These are phyloP conservation scores for Eciton burchellii DNA, from an alignment of 1,140 invertebrate species.

Conservation along the genomic window DNA sequence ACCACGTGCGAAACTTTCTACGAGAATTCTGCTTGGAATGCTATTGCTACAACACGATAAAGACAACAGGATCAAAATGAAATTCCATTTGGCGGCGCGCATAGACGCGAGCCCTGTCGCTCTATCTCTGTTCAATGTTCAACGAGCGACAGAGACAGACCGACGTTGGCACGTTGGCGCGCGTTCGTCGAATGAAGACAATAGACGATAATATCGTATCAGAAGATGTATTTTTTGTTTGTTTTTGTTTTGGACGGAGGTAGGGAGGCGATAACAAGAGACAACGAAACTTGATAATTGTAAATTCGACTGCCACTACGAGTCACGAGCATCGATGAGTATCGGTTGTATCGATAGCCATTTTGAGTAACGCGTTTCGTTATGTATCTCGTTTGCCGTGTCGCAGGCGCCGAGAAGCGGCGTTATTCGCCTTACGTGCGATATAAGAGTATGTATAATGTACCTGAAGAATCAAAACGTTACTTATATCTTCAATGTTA, in stretches of 20 bases:
- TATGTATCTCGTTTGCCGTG: neutral
- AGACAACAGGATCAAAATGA: neutral
- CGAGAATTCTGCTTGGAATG: constrained; percentile 18
- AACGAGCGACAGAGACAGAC: no score
- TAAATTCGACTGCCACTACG: neutral
- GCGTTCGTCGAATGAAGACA: neutral
- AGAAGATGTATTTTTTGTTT: constrained; percentile 7
- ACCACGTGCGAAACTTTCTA: constrained; percentile 1
- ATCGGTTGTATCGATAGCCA: constrained; percentile 5
- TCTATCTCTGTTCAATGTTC: no score
- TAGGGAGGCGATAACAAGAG: no score
- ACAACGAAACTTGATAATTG: neutral
- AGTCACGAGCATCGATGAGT: neutral
- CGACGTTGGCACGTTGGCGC: no score
- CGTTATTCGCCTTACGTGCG: constrained; percentile 77
- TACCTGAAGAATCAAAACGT: constrained; percentile 83
- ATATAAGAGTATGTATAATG: constrained; percentile 84
- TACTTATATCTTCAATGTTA: constrained; percentile 61
- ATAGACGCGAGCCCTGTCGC: no score
- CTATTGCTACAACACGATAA: constrained; percentile 10
- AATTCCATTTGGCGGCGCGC: no score
- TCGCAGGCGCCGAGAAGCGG: constrained; percentile 39
- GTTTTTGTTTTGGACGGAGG: no score
- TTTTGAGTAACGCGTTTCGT: constrained; percentile 38
- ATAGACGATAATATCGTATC: neutral